A percentile compares a stretch with the other conserved stretches of the same genome.
phyloP scores from a whole-genome alignment of 2,113 vertebrate species.

The Glaucomys volans region DNA sequence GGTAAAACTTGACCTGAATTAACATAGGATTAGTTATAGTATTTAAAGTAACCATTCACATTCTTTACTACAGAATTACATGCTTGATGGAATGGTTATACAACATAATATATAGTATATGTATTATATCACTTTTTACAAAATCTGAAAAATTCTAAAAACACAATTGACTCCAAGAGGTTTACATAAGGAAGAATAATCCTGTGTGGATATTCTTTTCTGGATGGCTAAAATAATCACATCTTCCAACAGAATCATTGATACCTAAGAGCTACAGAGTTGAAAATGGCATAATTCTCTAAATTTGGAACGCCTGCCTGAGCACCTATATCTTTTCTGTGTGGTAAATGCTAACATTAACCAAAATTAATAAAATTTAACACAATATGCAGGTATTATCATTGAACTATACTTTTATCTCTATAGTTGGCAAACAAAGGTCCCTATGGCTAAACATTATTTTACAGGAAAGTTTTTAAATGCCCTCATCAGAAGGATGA shows the following conservation, averaged over 20 bases:
- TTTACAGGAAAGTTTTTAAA: background rate
- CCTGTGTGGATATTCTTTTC: background rate
- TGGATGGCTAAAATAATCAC: background rate
- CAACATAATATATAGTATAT: background rate
- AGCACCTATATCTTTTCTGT: background rate
- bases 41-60: background rate
- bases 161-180: background rate
- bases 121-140: background rate
- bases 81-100: background rate
- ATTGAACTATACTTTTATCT: background rate
- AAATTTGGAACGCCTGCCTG: background rate
- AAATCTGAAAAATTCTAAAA: constrained; percentile 34
- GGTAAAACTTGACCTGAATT: background rate
- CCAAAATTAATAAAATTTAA: constrained; percentile 27
- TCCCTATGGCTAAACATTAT: background rate
- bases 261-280: background rate
- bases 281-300: constrained; percentile 15
- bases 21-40: background rate
- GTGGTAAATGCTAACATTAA: background rate
- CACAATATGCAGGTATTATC: background rate
- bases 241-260: background rate
- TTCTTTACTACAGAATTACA: constrained; percentile 13
- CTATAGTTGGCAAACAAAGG: background rate
- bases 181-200: background rate
- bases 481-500: background rate